Conservation (phyloP, 1,140 invertebrate genomes). For the Zophobas atratus region DNA sequence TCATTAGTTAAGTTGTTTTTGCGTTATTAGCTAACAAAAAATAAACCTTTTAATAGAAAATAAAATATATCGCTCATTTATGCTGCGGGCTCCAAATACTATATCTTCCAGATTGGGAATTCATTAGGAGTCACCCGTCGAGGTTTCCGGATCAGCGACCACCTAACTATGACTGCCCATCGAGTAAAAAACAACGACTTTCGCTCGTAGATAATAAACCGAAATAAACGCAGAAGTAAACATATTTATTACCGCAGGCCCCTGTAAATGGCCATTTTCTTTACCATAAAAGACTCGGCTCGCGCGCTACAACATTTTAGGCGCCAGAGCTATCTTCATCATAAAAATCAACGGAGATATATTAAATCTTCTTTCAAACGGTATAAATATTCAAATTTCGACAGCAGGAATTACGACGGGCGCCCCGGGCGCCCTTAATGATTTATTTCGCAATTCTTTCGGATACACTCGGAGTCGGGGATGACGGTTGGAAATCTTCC, state of each 20-base stretch:
- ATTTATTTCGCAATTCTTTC: conserved; percentile 45
- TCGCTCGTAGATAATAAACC: conserved; percentile 48
- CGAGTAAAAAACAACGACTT: conserved; percentile 45
- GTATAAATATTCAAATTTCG: conserved; percentile 52
- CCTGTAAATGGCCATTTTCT: conserved; percentile 53
- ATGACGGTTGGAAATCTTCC: too few relatives aligned
- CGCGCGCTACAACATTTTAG: conserved; percentile 54
- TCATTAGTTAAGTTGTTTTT: too few relatives aligned
- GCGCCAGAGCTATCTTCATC: conserved; percentile 55
- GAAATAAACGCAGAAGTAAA: conserved; percentile 46
- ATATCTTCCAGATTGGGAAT: not conserved
- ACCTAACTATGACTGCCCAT: not conserved
- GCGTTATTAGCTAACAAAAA: too few relatives aligned
- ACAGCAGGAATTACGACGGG: conserved; percentile 39
- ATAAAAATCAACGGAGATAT: conserved; percentile 52
- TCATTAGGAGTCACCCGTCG: not conserved
- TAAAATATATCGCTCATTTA: too few relatives aligned
- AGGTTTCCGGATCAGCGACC: not conserved
- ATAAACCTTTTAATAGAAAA: too few relatives aligned
- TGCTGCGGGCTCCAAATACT: not conserved
- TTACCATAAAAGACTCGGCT: conserved; percentile 56
- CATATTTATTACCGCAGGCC: conserved; percentile 50
- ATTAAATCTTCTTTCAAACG: conserved; percentile 51
- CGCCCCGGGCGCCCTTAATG: conserved; percentile 36
- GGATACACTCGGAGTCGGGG: too few relatives aligned